Percentiles rank a stretch among this genome's conserved stretches.
Evolutionary conservation across 2,113 vertebrate genomes (phyloP).

Genomic region (Apodemus speciosus): DNA sequence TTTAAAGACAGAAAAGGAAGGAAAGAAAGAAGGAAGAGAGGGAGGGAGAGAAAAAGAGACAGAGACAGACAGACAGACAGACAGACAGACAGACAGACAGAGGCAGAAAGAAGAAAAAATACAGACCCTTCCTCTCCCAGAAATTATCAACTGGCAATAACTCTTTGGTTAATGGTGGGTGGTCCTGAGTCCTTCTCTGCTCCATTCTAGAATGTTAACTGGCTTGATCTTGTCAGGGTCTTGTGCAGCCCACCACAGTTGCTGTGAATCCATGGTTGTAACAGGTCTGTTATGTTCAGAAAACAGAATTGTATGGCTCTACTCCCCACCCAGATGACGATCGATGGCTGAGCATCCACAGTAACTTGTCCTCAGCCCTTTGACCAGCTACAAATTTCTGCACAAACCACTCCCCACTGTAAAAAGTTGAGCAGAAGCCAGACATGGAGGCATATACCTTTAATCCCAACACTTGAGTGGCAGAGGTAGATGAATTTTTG

Average conservation of each 20-base stretch:
- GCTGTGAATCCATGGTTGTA: not conserved
- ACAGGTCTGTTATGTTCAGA: not conserved
- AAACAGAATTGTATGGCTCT: not conserved
- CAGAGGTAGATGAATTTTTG: not conserved
- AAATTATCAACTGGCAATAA: not conserved
- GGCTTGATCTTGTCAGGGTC: not conserved
- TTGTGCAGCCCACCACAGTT: not conserved
- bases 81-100: not conserved
- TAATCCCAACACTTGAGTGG: not conserved
- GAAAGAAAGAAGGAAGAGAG: not conserved
- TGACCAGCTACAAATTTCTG: not conserved
- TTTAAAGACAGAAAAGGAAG: too few species aligned
- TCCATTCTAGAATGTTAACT: not conserved
- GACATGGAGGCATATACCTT: not conserved
- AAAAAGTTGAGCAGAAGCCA: not conserved
- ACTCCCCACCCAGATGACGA: not conserved
- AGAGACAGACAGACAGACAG: too few species aligned
- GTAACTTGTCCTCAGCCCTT: not conserved
- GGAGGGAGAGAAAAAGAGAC: too few species aligned
- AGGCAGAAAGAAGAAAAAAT: not conserved
- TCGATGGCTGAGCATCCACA: not conserved
- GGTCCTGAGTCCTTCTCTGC: not conserved
- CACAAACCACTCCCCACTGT: not conserved
- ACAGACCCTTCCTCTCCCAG: not conserved
- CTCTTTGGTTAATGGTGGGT: not conserved